These are phyloP conservation scores for Nephrotoma appendiculata DNA, from an alignment of 2,888 invertebrate species.

Conservation along the genomic window DNA sequence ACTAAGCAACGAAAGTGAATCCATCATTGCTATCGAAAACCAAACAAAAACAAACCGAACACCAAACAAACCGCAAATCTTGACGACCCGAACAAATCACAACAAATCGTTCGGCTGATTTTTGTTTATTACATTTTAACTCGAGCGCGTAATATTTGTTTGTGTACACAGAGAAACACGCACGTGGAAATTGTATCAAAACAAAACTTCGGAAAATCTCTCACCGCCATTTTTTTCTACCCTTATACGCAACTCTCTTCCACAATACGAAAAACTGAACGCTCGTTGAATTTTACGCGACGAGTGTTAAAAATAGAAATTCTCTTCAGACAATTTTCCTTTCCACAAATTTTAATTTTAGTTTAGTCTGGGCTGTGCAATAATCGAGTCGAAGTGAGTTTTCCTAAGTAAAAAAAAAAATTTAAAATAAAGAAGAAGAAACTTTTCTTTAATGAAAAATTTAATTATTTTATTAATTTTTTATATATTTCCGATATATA, in stretches of 20 bases:
- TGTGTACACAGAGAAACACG: not conserved
- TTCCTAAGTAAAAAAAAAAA: not conserved
- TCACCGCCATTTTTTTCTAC: not conserved
- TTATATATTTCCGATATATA: not conserved
- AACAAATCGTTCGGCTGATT: not conserved
- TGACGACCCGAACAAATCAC: not conserved
- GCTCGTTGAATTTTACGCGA: not conserved
- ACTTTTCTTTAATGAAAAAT: not conserved
- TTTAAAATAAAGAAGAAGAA: not conserved
- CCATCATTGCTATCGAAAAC: not conserved
- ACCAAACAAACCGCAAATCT: not conserved
- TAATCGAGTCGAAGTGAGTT: constrained; percentile 33
- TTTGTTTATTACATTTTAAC: not conserved
- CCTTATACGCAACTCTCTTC: not conserved
- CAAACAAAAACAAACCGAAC: not conserved
- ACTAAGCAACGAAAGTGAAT: not conserved
- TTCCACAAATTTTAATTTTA: constrained; percentile 12
- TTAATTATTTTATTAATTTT: not conserved
- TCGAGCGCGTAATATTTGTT: too few species aligned
- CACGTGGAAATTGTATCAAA: not conserved
- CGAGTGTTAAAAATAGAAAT: not conserved
- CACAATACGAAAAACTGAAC: not conserved
- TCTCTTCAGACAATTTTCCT: not conserved
- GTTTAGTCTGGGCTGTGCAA: constrained; percentile 25
- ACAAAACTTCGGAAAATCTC: not conserved